Conservation (phyloP, 2,113 vertebrate genomes). For the Perca schrenkii region DNA sequence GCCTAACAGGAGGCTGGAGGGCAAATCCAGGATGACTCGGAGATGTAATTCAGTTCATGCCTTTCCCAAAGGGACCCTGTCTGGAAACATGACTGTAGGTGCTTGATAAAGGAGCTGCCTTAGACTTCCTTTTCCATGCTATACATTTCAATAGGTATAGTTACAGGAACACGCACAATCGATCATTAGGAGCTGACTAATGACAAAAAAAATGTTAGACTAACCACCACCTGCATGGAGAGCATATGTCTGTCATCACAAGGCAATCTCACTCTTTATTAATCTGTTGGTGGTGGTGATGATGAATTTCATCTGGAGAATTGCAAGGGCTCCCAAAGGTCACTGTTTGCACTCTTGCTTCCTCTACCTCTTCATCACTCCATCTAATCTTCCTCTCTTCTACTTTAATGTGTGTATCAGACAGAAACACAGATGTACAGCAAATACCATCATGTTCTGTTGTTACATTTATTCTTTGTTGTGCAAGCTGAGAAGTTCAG, state of each 20-base stretch:
- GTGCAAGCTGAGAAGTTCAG: not conserved
- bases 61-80: constrained; percentile 33
- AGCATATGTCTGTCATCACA: constrained; percentile 71
- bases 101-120: constrained; percentile 18
- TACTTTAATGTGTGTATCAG: constrained; percentile 21
- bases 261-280: constrained; percentile 54
- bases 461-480: not conserved
- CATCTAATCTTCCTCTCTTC: constrained; percentile 11
- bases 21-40: constrained; percentile 54
- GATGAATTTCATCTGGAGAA: constrained; percentile 66
- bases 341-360: constrained; percentile 17
- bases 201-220: constrained; percentile 40
- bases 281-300: constrained; percentile 51
- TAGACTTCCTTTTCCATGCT: not conserved
- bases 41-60: constrained; percentile 39
- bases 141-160: constrained; percentile 8
- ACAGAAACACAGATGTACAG: not conserved
- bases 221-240: constrained; percentile 60
- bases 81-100: constrained; percentile 22
- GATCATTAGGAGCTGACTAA: constrained; percentile 37
- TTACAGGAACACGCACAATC: constrained; percentile 3
- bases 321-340: constrained; percentile 65
- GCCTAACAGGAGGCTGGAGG: constrained; percentile 58
- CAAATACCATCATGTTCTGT: constrained; percentile 4
- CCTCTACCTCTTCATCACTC: constrained; percentile 11